A percentile compares a stretch with the other conserved stretches of the same genome.
Evolutionary conservation across 2,113 vertebrate genomes (phyloP).

Genomic region (Callocephalon fimbriatum): DNA sequence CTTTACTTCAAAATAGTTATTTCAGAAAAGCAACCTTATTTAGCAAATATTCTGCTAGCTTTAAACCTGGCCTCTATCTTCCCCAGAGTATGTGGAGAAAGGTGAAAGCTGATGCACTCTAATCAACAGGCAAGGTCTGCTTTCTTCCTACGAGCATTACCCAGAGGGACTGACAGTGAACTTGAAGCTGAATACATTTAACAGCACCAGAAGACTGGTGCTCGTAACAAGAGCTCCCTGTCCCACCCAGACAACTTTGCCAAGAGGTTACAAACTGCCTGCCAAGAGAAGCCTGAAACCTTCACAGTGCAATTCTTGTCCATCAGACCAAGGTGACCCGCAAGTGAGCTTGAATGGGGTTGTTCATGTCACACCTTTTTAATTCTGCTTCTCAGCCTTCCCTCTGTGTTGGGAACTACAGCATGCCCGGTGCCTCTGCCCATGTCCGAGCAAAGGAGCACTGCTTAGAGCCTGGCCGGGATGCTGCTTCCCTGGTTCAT

Average conservation of each 20-base stretch:
- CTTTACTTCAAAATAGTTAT: not conserved
- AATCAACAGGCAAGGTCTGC: not conserved
- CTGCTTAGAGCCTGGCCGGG: not conserved
- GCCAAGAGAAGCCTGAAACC: not conserved
- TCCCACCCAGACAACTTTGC: not conserved
- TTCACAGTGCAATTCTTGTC: not conserved
- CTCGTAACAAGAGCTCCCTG: not conserved
- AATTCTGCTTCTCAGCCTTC: not conserved
- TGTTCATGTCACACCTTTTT: not conserved
- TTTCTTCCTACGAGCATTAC: not conserved
- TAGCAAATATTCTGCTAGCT: not conserved
- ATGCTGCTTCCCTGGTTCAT: not conserved
- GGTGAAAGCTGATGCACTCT: not conserved
- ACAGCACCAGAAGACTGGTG: not conserved
- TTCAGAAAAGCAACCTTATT: not conserved
- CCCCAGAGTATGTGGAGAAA: accelerated
- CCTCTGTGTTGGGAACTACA: accelerated
- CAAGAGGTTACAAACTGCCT: not conserved
- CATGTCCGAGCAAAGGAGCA: accelerated
- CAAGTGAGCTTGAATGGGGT: not conserved
- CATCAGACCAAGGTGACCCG: not conserved
- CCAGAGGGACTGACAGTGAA: not conserved
- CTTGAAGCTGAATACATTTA: not conserved
- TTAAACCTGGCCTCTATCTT: not conserved
- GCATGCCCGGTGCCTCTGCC: not conserved